Evolutionary conservation across 2,888 invertebrate species (phyloP).

Genomic region (Thereva unica): DNA sequence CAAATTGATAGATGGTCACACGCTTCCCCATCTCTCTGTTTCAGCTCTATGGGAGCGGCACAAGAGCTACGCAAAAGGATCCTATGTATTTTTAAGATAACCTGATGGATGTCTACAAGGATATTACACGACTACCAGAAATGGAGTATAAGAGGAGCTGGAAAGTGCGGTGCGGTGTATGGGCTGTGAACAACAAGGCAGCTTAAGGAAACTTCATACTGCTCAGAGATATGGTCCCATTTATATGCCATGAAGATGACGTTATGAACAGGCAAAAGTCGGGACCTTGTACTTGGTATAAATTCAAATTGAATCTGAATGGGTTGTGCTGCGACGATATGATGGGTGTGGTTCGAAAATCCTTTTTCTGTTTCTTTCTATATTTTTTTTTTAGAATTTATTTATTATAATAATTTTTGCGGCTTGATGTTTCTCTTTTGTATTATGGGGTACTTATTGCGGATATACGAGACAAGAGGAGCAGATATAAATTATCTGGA

Average conservation of each 20-base stretch:
- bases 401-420: too few relatives aligned
- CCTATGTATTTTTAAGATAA: constrained; percentile 3
- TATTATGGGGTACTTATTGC: too few relatives aligned
- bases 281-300: constrained; percentile 20
- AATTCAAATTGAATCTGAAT: constrained; percentile 29
- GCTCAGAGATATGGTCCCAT: constrained; percentile 18
- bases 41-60: neutral
- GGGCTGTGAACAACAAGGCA: too few relatives aligned
- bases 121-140: constrained; percentile 16
- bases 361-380: constrained; percentile 10
- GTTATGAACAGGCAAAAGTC: constrained; percentile 24
- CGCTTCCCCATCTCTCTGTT: neutral
- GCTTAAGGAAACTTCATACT: too few relatives aligned
- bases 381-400: neutral
- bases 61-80: constrained; percentile 5
- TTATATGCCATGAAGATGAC: constrained; percentile 23
- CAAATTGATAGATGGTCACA: constrained; percentile 17
- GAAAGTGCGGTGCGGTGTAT: too few relatives aligned
- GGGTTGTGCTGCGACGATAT: neutral
- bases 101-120: constrained; percentile 27
- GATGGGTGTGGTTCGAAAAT: constrained; percentile 3
- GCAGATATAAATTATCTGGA: too few relatives aligned
- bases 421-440: too few relatives aligned
- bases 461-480: too few relatives aligned
- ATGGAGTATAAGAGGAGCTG: constrained; percentile 18